phyloP scores from a whole-genome alignment of 2,888 invertebrate species.

The Apeira syringaria region DNA sequence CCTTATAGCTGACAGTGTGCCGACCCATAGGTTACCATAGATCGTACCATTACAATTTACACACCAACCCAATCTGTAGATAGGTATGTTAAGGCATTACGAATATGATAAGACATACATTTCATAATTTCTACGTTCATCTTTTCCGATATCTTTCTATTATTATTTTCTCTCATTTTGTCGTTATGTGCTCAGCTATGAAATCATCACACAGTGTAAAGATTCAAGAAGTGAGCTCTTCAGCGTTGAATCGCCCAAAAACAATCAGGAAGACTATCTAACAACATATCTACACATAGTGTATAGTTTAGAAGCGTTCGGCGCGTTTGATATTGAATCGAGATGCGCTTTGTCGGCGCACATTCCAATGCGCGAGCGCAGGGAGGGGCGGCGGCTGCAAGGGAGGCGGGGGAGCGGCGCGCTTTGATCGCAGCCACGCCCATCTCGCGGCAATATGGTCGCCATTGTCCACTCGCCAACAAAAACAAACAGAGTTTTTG shows the following conservation, averaged over 20 bases:
- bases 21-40: too few species aligned
- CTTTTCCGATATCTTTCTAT: too few species aligned
- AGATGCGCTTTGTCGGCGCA: slow-evolving; percentile 29
- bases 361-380: slow-evolving; percentile 26
- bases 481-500: slow-evolving; percentile 28
- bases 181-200: too few species aligned
- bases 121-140: too few species aligned
- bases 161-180: too few species aligned
- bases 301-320: slow-evolving; percentile 16
- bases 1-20: too few species aligned
- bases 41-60: too few species aligned
- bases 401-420: slow-evolving; percentile 1
- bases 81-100: too few species aligned
- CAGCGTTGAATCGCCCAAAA: slow-evolving; percentile 2
- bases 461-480: slow-evolving; percentile 29
- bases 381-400: slow-evolving; percentile 4
- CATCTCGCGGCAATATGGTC: slow-evolving; percentile 28
- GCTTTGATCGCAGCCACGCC: slow-evolving; percentile 24
- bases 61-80: too few species aligned
- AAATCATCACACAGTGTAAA: too few species aligned
- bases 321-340: slow-evolving; percentile 24
- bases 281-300: slow-evolving; percentile 16
- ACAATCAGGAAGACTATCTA: slow-evolving; percentile 6
- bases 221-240: neutral
- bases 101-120: too few species aligned